A percentile compares a stretch with the other conserved stretches of the same genome.
phyloP scores from a whole-genome alignment of 2,797 vertebrate genomes.

The Labeo calbasu region DNA sequence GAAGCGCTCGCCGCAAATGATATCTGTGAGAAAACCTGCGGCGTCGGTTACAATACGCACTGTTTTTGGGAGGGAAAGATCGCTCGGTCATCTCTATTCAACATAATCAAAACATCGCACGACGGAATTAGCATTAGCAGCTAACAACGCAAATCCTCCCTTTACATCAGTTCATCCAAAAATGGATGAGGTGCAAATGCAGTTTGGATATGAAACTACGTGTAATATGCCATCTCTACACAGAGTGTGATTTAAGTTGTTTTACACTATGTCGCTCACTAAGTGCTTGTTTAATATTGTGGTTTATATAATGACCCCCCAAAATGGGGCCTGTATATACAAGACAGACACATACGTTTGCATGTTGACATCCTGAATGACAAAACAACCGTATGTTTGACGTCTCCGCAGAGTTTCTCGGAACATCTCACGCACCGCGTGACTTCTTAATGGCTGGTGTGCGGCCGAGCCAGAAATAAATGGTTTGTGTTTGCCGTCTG shows the following conservation, averaged over 20 bases:
- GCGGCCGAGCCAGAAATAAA: constrained; percentile 32
- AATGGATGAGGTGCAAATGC: neutral
- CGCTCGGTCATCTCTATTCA: neutral
- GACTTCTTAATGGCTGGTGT: constrained; percentile 35
- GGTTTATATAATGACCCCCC: neutral
- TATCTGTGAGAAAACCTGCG: neutral
- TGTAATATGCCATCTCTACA: neutral
- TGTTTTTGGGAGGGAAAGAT: neutral
- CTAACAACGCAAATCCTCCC: neutral
- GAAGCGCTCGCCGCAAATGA: constrained; percentile 6
- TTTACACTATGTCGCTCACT: neutral
- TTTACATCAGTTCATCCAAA: neutral
- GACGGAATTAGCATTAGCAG: neutral
- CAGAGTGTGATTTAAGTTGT: neutral
- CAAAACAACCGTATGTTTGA: neutral
- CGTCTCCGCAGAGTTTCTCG: neutral
- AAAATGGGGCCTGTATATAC: neutral
- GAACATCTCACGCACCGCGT: neutral
- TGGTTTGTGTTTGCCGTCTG: constrained; percentile 56
- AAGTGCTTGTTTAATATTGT: constrained; percentile 3
- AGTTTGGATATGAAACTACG: neutral
- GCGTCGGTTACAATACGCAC: neutral
- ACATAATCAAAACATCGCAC: neutral
- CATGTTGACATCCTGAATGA: neutral
- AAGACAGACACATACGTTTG: neutral